These are phyloP conservation scores for Andrena camellia DNA, from an alignment of 2,888 invertebrate species.

Conservation along the genomic window DNA sequence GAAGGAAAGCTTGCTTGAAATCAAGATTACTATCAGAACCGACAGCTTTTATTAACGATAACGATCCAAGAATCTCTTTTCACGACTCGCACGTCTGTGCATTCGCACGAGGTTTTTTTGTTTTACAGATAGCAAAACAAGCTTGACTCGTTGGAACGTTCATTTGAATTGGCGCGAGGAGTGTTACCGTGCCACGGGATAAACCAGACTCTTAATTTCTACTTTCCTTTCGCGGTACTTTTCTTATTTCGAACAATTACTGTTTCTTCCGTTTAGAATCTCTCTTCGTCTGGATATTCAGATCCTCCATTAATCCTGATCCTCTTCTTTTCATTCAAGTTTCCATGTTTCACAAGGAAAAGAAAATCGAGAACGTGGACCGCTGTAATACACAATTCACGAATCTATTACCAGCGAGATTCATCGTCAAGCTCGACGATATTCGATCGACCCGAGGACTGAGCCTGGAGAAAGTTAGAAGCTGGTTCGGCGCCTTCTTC, in stretches of 20 bases:
- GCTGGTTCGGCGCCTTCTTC: not conserved
- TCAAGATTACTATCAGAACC: conserved; percentile 71
- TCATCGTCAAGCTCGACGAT: not conserved
- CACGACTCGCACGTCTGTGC: too few relatives aligned
- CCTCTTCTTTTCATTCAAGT: not conserved
- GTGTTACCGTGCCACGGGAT: not conserved
- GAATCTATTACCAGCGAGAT: conserved; percentile 6
- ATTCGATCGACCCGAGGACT: not conserved
- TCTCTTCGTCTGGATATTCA: not conserved
- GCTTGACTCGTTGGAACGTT: conserved; percentile 4
- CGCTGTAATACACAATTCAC: not conserved
- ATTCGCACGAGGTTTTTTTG: not conserved
- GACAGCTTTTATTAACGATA: conserved; percentile 35
- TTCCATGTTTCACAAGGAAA: not conserved
- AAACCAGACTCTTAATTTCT: not conserved
- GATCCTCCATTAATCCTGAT: not conserved
- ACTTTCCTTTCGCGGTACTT: not conserved
- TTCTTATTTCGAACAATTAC: not conserved
- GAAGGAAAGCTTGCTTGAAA: conserved; percentile 64
- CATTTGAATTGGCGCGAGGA: not conserved
- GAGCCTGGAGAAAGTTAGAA: not conserved
- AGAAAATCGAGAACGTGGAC: not conserved
- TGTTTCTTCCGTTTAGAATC: not conserved
- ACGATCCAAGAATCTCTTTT: conserved; percentile 9
- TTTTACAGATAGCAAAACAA: not conserved